Evolutionary conservation across 92 coral and sea anemone species (phyloP), one percentile per base, ranked within the genome.

Genomic region (Metridium senile): DNA sequence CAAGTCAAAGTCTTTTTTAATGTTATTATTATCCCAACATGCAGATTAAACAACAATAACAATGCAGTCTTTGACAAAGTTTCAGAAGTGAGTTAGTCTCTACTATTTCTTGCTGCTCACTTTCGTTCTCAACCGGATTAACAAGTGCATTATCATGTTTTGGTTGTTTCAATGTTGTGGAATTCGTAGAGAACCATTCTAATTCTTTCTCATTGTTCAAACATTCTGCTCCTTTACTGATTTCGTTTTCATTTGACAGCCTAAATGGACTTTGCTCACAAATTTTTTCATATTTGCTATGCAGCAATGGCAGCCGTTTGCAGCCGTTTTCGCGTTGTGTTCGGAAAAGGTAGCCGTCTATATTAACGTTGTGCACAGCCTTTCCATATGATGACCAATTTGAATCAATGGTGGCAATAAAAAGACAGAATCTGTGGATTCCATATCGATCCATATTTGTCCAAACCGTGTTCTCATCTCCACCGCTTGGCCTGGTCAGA

Each of bases 381-480:
- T 6, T 39, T 39, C 49, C 8, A 6, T 39, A 4, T 39, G 6
- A 4, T 6, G 49, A 39, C 6, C 49, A 13, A 11, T n/a, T 49
- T 1, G 75, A 21, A 7, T 28, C 73, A 30, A 90, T 85, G 73
- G 88, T 93, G 22, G 96, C 98, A 56, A 93, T 93, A 58, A 90
- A 93, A 32, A 93, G 84, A 27, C 79, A 80, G 54, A 87, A 93
- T 71, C 91, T 87, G n/a, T 84, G 65, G 51, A 93, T 66, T 1
- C 81, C 83, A 66, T 82, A 88, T 34, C 77, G 62, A 0, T 88
- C 88, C 97, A 93, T 93, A 73, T 93, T 93, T 9, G 64, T 72
- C 97, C 97, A 93, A 16, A 93, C 98, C 1, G 98, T 94, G 46
- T 61, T 83, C 68, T 91, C 84, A 75, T 94, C 98, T 67, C 94